Base-by-base conservation (phyloP, 2,797 vertebrate species). In the Cyprinodon diabolis region DNA sequence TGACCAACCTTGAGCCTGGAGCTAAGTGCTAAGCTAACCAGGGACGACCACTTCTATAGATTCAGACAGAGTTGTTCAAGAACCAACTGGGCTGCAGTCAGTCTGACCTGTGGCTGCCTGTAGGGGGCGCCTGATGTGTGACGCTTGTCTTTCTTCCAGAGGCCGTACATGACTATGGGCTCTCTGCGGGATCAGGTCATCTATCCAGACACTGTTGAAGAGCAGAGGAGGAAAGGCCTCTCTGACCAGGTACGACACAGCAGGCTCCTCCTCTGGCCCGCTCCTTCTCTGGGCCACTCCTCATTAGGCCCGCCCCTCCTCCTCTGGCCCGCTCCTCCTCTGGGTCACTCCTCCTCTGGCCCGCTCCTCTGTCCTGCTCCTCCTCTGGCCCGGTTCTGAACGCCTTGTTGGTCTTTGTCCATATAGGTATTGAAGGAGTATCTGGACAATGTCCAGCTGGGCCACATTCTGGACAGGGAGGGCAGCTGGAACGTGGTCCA, bases 81-180 rank as follows among this genome's bases (percentile, higher is more conserved):
- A 30, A 30, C 30, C 30, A 30, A 30, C 30, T 2, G 30, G 30
- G 30, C 30, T 30, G 30, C 30, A 30, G 30, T 30, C 30, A 30
- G 30, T 30, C 30, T 30, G 30, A 30, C 30, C 30, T 30, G 30
- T 2, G 30, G 30, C 30, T 30, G 30, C 30, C 30, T 30, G 30
- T 30, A 30, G 30, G 30, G 30, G 30, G 30, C 30, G 30, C 35
- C 35, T 52, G 1, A 13, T 57, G 69, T 49, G 56, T n/a, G 63
- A 3, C 70, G 10, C 51, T 11, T 47, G 74, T 15, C 84, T 8
- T 63, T 49, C 77, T 23, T 21, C 7, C 84, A 99, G 98, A 97
- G 98, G 88, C 98, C 98, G 0, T 99, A 99, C 84, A 99, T 99
- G 98, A 99, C 98, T 9, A 94, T 99, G 35, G 98, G 98, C 77